Percentiles rank a stretch among this genome's conserved stretches.
These are phyloP conservation scores for Drosophila demipolita DNA, from an alignment of 2,888 invertebrate species.

Conservation along the genomic window DNA sequence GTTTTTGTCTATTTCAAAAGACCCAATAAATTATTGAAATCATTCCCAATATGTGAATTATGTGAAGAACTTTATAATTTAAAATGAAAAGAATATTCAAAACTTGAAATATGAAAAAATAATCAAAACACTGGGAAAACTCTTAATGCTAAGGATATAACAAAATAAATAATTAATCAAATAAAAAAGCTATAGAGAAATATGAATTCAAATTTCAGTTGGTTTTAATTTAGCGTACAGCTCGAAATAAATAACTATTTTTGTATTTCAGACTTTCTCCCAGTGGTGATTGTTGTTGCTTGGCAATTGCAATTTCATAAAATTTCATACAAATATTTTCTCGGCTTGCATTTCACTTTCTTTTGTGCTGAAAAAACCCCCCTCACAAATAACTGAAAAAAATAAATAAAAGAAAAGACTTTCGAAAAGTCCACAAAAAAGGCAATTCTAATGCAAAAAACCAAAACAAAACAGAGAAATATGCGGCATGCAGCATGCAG, in stretches of 20 bases:
- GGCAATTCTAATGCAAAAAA: slow-evolving; percentile 43
- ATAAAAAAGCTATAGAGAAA: too few relatives aligned
- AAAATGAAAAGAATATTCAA: background rate
- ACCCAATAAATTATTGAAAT: slow-evolving; percentile 37
- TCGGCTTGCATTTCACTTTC: slow-evolving; percentile 70
- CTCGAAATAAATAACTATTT: background rate
- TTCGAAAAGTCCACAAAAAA: slow-evolving; percentile 21
- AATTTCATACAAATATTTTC: background rate
- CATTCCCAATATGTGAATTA: slow-evolving; percentile 25
- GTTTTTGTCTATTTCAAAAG: slow-evolving; percentile 20
- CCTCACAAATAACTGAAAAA: slow-evolving; percentile 52
- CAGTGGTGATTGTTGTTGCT: background rate
- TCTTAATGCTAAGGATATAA: background rate
- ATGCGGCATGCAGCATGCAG: slow-evolving; percentile 37
- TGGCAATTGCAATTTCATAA: slow-evolving; percentile 32
- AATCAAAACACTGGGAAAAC: background rate
- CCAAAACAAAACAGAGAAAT: slow-evolving; percentile 32
- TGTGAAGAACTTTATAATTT: background rate
- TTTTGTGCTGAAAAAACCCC: slow-evolving; percentile 71
- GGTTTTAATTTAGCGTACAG: background rate
- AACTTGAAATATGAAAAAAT: background rate
- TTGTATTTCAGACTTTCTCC: background rate
- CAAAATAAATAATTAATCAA: background rate
- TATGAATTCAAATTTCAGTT: rapidly evolving
- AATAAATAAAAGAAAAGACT: background rate